These are phyloP conservation scores for Agapornis roseicollis DNA, from an alignment of 2,113 vertebrate genomes.

Conservation along the genomic window DNA sequence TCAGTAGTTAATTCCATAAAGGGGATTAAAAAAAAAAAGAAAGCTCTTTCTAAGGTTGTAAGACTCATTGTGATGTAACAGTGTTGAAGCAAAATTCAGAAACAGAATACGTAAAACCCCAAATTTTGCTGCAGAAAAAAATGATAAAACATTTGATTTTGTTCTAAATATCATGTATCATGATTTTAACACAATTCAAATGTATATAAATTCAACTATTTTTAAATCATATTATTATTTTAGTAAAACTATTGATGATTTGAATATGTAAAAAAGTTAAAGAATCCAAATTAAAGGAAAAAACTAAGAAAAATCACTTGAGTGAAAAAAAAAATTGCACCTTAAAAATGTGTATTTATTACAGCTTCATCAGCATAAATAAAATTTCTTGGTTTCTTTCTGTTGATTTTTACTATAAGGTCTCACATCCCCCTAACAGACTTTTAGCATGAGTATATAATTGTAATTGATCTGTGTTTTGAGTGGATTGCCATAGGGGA, in stretches of 20 bases:
- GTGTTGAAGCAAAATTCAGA: neutral
- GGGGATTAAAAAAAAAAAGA: too few relatives aligned
- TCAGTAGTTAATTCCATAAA: neutral
- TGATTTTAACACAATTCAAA: neutral
- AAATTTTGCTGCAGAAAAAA: neutral
- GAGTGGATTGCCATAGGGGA: neutral
- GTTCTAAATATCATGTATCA: neutral
- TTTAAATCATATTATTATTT: neutral
- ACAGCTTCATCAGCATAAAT: neutral
- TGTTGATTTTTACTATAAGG: neutral
- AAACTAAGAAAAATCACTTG: neutral
- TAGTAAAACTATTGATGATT: neutral
- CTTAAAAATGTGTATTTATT: neutral
- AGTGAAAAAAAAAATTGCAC: neutral
- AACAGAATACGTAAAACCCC: accelerated
- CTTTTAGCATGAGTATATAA: neutral
- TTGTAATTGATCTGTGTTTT: neutral
- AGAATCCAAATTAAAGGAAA: neutral
- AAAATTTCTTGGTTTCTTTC: neutral
- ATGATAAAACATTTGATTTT: neutral
- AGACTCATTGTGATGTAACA: neutral
- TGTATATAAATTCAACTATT: neutral
- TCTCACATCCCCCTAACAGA: neutral
- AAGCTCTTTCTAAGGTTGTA: neutral
- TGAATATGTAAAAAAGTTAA: neutral